A percentile compares a stretch with the other conserved stretches of the same genome.
These are phyloP conservation scores for Tiphia femorata DNA, from an alignment of 2,888 invertebrate species.

Conservation along the genomic window DNA sequence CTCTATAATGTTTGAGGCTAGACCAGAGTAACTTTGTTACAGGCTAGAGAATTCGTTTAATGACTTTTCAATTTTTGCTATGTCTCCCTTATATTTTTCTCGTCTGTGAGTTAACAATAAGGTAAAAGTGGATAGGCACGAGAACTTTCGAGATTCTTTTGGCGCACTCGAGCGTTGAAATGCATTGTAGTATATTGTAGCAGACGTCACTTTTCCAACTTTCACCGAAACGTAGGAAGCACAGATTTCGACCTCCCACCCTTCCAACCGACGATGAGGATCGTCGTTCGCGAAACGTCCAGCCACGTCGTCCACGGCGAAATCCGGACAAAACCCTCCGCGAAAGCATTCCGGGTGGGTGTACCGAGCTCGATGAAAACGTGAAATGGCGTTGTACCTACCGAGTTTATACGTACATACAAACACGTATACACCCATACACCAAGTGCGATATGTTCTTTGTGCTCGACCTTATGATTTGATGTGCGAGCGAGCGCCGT, in stretches of 20 bases:
- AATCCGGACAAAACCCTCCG: slow-evolving; percentile 27
- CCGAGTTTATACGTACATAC: slow-evolving; percentile 11
- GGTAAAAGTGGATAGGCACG: too few species aligned
- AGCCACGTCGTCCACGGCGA: slow-evolving; percentile 29
- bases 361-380: slow-evolving; percentile 25
- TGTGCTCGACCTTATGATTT: slow-evolving; percentile 30
- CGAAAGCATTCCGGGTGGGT: slow-evolving; percentile 34
- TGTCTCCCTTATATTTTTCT: too few species aligned
- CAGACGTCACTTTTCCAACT: too few species aligned
- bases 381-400: slow-evolving; percentile 17
- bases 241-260: slow-evolving; percentile 39
- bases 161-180: too few species aligned
- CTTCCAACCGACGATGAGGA: slow-evolving; percentile 35
- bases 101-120: too few species aligned
- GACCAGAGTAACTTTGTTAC: too few species aligned
- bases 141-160: too few species aligned
- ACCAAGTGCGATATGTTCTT: slow-evolving; percentile 5
- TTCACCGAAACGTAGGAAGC: slow-evolving; percentile 27
- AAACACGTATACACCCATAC: too few species aligned
- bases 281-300: slow-evolving; percentile 31
- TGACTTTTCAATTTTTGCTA: too few species aligned
- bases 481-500: slow-evolving; percentile 14
- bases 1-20: too few species aligned
- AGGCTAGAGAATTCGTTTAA: too few species aligned
- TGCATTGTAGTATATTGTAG: too few species aligned